These are phyloP conservation scores for Idris sp. DNA, from an alignment of 1,140 invertebrate species.

Conservation along the genomic window DNA sequence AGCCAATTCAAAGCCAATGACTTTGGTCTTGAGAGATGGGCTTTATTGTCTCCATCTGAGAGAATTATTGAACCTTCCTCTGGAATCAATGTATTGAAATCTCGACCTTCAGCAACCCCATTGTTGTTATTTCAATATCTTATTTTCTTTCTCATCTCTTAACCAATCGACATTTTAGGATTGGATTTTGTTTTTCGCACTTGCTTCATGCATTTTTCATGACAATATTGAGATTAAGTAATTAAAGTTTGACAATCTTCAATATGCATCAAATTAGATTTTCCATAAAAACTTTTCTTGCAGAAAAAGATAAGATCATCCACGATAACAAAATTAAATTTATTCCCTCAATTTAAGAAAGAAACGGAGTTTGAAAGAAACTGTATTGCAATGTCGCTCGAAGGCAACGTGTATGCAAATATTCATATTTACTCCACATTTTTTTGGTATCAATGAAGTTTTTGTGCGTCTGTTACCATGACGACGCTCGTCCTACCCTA, in stretches of 20 bases:
- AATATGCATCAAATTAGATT: too few species aligned
- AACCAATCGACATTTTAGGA: slow-evolving; percentile 19
- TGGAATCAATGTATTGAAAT: slow-evolving; percentile 6
- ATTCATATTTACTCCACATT: slow-evolving; percentile 52
- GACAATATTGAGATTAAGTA: too few species aligned
- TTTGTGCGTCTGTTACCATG: slow-evolving; percentile 71
- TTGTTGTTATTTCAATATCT: slow-evolving; percentile 39
- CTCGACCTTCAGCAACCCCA: slow-evolving; percentile 36
- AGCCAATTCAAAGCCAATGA: slow-evolving; percentile 1
- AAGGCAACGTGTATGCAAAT: slow-evolving; percentile 29
- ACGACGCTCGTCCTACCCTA: slow-evolving; percentile 62
- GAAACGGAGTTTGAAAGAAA: slow-evolving; percentile 27
- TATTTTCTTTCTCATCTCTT: slow-evolving; percentile 4
- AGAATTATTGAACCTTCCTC: not conserved
- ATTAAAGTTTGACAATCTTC: too few species aligned
- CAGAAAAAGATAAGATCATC: not conserved
- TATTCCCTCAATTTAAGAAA: slow-evolving; percentile 1
- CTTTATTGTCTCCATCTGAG: slow-evolving; percentile 4
- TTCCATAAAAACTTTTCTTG: too few species aligned
- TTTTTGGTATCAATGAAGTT: slow-evolving; percentile 67
- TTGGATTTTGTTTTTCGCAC: too few species aligned
- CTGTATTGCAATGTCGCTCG: slow-evolving; percentile 15
- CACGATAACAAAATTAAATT: slow-evolving; percentile 1
- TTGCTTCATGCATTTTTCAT: too few species aligned
- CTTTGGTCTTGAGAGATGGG: not conserved